Conservation (phyloP, 2,113 vertebrate species). For the Herpetotheres cachinnans region DNA sequence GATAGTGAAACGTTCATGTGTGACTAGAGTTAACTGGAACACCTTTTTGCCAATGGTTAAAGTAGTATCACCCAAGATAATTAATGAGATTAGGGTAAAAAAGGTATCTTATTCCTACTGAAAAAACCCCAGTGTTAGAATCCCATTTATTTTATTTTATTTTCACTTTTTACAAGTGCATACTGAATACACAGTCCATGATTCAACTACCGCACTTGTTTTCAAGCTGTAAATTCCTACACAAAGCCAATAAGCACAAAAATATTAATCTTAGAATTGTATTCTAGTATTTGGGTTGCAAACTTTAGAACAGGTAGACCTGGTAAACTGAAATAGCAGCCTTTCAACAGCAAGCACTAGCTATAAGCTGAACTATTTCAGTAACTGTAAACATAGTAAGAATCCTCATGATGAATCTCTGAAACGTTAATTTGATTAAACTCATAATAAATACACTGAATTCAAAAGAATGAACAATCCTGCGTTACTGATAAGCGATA, state of each 20-base stretch:
- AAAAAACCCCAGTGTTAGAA: neutral
- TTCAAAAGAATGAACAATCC: neutral
- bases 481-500: neutral
- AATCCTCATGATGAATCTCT: neutral
- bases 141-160: neutral
- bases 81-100: neutral
- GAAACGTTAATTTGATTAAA: conserved; percentile 31
- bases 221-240: neutral
- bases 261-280: neutral
- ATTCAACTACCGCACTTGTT: neutral
- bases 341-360: neutral
- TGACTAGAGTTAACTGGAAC: neutral
- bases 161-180: neutral
- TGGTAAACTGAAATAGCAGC: conserved; percentile 47
- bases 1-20: neutral
- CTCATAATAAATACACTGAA: neutral
- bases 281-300: neutral
- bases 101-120: neutral
- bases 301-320: conserved; percentile 14
- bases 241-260: neutral
- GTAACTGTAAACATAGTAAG: conserved; percentile 25
- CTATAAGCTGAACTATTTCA: conserved; percentile 4
- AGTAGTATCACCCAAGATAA: neutral
- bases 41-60: neutral
- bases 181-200: neutral